Percentiles rank a stretch among this genome's conserved stretches.
phyloP scores from a whole-genome alignment of 2,888 invertebrate species.

The Willowsia nigromaculata region DNA sequence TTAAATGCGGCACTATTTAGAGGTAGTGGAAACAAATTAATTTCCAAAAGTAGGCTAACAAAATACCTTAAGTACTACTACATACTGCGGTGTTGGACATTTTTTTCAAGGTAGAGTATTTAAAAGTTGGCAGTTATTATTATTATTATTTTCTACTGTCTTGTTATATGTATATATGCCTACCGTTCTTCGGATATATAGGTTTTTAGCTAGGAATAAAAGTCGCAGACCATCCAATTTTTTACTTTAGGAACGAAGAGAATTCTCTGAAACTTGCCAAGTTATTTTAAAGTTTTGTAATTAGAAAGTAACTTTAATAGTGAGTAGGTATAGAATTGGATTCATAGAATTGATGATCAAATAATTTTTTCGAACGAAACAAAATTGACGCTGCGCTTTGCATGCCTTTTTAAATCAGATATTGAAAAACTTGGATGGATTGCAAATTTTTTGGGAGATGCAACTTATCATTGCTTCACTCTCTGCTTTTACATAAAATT shows the following conservation, averaged over 20 bases:
- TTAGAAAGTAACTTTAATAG: background rate
- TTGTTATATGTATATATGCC: background rate
- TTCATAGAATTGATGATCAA: too few species aligned
- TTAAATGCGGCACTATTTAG: too few species aligned
- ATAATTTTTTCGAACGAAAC: too few species aligned
- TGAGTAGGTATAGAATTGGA: background rate
- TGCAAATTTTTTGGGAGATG: too few species aligned
- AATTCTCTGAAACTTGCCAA: background rate
- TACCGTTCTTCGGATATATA: background rate
- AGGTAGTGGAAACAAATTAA: background rate
- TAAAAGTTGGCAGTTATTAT: background rate
- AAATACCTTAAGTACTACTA: too few species aligned
- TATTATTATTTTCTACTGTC: too few species aligned
- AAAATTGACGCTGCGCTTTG: too few species aligned
- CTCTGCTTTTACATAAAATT: too few species aligned
- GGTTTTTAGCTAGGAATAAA: background rate
- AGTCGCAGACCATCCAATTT: slow-evolving; percentile 17
- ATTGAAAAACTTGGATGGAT: too few species aligned
- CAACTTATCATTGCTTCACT: too few species aligned
- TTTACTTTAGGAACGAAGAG: background rate
- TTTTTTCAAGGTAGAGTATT: too few species aligned
- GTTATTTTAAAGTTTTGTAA: slow-evolving; percentile 5
- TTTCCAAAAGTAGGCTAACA: background rate
- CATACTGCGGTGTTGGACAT: background rate
- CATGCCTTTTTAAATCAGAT: too few species aligned